phyloP scores from a whole-genome alignment of 2,797 vertebrate genomes.

The Enteromius radiatus region DNA sequence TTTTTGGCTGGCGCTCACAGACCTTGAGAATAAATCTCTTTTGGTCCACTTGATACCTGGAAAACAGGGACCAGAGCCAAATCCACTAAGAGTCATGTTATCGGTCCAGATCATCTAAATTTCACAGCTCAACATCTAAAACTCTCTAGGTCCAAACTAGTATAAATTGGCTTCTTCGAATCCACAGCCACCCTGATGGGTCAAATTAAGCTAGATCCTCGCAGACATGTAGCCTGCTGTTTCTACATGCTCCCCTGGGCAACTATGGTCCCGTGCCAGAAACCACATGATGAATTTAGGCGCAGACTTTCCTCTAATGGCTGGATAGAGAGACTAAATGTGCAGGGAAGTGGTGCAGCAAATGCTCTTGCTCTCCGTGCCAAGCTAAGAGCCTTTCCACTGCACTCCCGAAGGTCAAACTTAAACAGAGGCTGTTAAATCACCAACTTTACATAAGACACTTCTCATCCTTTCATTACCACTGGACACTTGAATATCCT shows the following conservation, averaged over 20 bases:
- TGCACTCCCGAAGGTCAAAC: constrained; percentile 34
- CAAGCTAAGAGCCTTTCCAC: constrained; percentile 32
- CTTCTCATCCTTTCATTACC: constrained; percentile 23
- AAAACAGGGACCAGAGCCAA: neutral
- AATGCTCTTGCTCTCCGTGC: neutral
- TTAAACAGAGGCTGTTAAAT: constrained; percentile 31
- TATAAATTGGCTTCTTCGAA: neutral
- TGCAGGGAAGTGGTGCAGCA: constrained; percentile 14
- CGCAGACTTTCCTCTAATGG: constrained; percentile 34
- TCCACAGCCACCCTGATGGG: constrained; percentile 12
- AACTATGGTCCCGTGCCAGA: constrained; percentile 3
- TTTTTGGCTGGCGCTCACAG: neutral
- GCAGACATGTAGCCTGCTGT: constrained; percentile 3
- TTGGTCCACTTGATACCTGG: neutral
- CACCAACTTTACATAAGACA: constrained; percentile 29
- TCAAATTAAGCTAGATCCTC: constrained; percentile 14
- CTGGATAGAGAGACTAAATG: constrained; percentile 36
- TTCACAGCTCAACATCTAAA: constrained; percentile 25
- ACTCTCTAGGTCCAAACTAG: neutral
- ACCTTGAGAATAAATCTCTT: constrained; percentile 15
- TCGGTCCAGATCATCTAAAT: constrained; percentile 5
- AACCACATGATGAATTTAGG: constrained; percentile 40
- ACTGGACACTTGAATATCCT: constrained; percentile 6
- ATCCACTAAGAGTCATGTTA: constrained; percentile 13
- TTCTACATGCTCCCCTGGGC: constrained; percentile 1